Conservation (phyloP, 1,140 invertebrate species). For the Colletes gigas region DNA sequence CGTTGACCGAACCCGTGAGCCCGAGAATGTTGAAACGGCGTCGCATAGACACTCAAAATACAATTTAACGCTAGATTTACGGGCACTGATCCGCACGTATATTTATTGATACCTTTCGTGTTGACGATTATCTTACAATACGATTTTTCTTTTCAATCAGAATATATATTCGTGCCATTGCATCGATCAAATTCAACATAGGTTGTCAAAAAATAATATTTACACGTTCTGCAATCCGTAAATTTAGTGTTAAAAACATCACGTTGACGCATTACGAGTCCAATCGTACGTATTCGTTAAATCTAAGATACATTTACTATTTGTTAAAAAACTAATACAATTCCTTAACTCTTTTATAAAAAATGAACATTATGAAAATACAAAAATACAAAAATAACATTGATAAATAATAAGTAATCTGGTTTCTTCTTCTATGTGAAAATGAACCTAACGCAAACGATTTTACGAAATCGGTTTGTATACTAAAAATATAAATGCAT, state of each 20-base stretch:
- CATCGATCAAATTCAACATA: too few species aligned
- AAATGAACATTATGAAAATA: background rate
- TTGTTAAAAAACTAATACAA: background rate
- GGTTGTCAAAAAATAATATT: too few species aligned
- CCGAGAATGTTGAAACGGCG: constrained; percentile 52
- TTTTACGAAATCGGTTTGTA: background rate
- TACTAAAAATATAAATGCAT: background rate
- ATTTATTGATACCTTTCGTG: too few species aligned
- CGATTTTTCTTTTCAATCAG: too few species aligned
- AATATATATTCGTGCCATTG: too few species aligned
- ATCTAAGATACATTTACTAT: background rate
- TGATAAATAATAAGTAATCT: background rate
- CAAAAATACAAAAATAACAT: background rate
- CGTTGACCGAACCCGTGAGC: constrained; percentile 40
- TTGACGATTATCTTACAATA: too few species aligned
- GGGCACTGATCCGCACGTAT: too few species aligned
- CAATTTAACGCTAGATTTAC: too few species aligned
- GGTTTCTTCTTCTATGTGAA: background rate
- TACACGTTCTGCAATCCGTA: too few species aligned
- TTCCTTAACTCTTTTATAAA: background rate
- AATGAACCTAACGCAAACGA: constrained; percentile 9
- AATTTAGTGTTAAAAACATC: too few species aligned
- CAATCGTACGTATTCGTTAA: too few species aligned
- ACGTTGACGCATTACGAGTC: too few species aligned
- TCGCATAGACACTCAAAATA: background rate